Evolutionary conservation across 2,888 invertebrate genomes (phyloP), one percentile per base, ranked within the genome.

Genomic region (Caenorhabditis sp.): DNA sequence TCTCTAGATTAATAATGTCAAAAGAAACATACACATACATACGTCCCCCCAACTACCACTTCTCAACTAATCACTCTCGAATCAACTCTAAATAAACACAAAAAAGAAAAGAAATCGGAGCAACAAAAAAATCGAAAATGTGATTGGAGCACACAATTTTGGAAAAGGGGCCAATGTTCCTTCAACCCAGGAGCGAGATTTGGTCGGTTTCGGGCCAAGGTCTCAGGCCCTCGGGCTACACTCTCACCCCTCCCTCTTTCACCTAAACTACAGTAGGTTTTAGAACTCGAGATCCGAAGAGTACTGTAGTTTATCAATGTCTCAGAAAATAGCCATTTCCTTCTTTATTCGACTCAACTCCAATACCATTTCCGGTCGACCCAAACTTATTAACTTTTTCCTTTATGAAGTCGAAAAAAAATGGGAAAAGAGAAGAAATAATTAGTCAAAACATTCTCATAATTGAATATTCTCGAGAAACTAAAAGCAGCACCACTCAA

Each of bases 1-100:
- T 10, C 1, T 23, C n/a, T 27, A 57, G 70, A 71, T 71, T 71
- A 71, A 71, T 71, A 71, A 71, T 71, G 66, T 66, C 37, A 55
- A 51, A 31, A 43, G 49, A 66, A 60, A 64, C 55, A 55, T 53
- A 37, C 57, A 31, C 31, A 64, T 51, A 50, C 43, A 58, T 36
- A 24, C 58, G 21, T 43, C 43, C 43, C 43, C n/a, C n/a, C n/a
- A n/a, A n/a, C n/a, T 43, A 43, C 43, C 43, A 43, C 43, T 43
- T 43, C 58, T 19, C 31, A 17, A n/a, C 27, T 58, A 49, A 57
- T 49, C 54, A 23, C 36, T 50, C 51, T 59, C 50, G 54, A 14
- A 14, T n/a, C 58, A 21, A 23, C 58, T 61, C 31, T 66, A 55
- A 55, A 55, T 55, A 36, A 26, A 55, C 57, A 43, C 63, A 58